These are phyloP conservation scores for Toxotes chatareus DNA, from an alignment of 2,113 vertebrate species.

Conservation along the genomic window DNA sequence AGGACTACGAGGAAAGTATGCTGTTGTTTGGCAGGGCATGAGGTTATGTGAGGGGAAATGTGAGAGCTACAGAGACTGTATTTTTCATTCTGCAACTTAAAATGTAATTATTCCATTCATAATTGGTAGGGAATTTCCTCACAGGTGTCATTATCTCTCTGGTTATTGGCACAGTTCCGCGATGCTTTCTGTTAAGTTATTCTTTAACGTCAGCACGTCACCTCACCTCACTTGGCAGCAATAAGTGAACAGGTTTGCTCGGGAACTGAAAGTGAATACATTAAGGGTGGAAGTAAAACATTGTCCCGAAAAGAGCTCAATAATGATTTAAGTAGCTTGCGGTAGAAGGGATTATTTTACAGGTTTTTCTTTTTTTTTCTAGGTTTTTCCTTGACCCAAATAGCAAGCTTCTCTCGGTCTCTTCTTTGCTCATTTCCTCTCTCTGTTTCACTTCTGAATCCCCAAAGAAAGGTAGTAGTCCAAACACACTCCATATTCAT, in stretches of 20 bases:
- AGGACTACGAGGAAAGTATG: constrained; percentile 42
- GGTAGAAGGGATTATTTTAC: constrained; percentile 62
- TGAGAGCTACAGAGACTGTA: constrained; percentile 41
- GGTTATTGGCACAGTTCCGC: constrained; percentile 51
- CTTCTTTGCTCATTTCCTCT: background rate
- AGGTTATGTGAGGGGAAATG: constrained; percentile 58
- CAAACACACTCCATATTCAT: constrained; percentile 52
- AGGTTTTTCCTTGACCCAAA: constrained; percentile 65
- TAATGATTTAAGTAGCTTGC: constrained; percentile 70
- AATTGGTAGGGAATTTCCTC: constrained; percentile 68
- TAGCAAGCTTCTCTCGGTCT: constrained; percentile 20
- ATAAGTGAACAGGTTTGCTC: constrained; percentile 56
- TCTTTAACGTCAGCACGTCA: constrained; percentile 61
- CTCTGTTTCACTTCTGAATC: constrained; percentile 41
- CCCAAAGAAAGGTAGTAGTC: constrained; percentile 43
- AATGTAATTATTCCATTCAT: constrained; percentile 68
- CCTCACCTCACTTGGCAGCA: constrained; percentile 67
- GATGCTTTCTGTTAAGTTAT: constrained; percentile 59
- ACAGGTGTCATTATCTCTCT: constrained; percentile 71
- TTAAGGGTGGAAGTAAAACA: constrained; percentile 63
- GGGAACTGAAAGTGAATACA: constrained; percentile 65
- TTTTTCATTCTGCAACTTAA: constrained; percentile 54
- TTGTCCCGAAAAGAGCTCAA: constrained; percentile 56
- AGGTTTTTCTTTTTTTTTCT: constrained; percentile 29
- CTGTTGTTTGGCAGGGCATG: constrained; percentile 51